phyloP scores from a whole-genome alignment of 2,888 invertebrate species.

The Halictus quadricinctus region DNA sequence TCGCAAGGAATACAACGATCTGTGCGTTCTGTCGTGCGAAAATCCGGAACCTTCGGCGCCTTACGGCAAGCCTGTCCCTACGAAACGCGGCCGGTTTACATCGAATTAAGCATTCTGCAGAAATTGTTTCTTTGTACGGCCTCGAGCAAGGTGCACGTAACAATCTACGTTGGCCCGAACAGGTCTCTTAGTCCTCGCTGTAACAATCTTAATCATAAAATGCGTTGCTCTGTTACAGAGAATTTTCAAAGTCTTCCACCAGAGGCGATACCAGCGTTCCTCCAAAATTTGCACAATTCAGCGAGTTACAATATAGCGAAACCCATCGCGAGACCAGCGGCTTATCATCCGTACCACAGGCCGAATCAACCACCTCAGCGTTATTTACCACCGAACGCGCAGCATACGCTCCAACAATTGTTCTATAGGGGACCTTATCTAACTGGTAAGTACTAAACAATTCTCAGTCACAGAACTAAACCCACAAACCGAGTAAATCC shows the following conservation, averaged over 20 bases:
- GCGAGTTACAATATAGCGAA: constrained; percentile 89
- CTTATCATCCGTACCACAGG: constrained; percentile 87
- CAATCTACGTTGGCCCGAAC: too few relatives aligned
- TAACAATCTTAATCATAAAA: too few relatives aligned
- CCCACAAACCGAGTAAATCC: background rate
- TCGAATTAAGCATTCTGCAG: background rate
- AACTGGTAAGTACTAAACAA: constrained; percentile 84
- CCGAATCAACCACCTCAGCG: constrained; percentile 81
- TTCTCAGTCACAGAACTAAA: background rate
- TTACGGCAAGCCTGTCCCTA: constrained; percentile 11
- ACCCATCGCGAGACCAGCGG: constrained; percentile 91
- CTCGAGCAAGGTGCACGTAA: background rate
- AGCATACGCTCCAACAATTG: constrained; percentile 86
- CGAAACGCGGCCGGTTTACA: constrained; percentile 4
- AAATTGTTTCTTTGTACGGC: background rate
- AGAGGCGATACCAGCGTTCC: constrained; percentile 78
- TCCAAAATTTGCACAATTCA: constrained; percentile 79
- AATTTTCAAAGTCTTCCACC: constrained; percentile 79
- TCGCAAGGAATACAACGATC: constrained; percentile 70
- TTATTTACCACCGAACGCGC: constrained; percentile 79
- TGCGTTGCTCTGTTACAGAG: constrained; percentile 67
- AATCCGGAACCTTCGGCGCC: constrained; percentile 63
- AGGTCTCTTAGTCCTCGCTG: too few relatives aligned
- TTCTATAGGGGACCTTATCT: constrained; percentile 93
- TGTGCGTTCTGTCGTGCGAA: constrained; percentile 63